Evolutionary conservation across 2,888 invertebrate species (phyloP).

Genomic region (Acleris literana): DNA sequence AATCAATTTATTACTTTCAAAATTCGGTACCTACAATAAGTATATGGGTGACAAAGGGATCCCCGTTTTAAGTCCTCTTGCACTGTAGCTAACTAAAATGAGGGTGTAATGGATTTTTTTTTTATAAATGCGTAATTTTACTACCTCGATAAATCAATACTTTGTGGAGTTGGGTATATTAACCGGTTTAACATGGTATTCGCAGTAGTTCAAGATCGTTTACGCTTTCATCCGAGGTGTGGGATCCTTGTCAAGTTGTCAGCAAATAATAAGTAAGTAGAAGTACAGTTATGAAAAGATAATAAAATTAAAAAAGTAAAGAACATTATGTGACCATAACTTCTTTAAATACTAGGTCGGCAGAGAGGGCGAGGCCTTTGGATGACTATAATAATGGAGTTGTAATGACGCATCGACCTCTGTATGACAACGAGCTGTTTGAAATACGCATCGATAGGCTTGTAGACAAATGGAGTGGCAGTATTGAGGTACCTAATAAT

Average conservation of each 20-base stretch:
- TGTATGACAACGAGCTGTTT: conserved; percentile 95
- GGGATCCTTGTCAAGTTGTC: conserved; percentile 94
- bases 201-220: conserved; percentile 82
- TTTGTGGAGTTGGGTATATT: too few species aligned
- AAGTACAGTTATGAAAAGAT: not conserved
- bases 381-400: conserved; percentile 98
- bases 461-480: conserved; percentile 98
- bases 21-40: too few species aligned
- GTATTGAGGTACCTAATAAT: conserved; percentile 88
- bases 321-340: not conserved
- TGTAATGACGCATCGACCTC: conserved; percentile 95
- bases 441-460: conserved; percentile 97
- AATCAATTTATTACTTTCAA: too few species aligned
- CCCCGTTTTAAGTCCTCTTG: too few species aligned
- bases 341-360: conserved; percentile 82
- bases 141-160: too few species aligned
- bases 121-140: too few species aligned
- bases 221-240: conserved; percentile 94
- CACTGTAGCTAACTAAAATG: too few species aligned
- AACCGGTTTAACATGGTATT: conserved; percentile 30
- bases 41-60: too few species aligned
- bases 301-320: not conserved
- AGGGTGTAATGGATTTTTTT: too few species aligned
- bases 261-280: conserved; percentile 84
- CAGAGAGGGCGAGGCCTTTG: conserved; percentile 93